phyloP scores from a whole-genome alignment of 2,113 vertebrate species.

The Chaenogobius annularis region DNA sequence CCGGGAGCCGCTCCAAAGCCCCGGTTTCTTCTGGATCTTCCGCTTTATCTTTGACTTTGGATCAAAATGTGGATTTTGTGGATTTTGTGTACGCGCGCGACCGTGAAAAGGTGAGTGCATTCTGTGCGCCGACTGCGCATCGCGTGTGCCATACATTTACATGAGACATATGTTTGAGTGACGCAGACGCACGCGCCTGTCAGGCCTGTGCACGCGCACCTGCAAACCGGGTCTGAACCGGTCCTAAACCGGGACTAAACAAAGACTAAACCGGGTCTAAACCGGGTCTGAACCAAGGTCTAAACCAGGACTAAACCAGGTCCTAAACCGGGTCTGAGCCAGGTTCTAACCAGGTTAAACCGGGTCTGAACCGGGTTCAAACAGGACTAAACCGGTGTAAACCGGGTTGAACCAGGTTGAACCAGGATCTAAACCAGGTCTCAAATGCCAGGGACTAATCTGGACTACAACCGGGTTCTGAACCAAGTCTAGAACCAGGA shows the following conservation, averaged over 20 bases:
- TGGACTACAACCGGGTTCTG: too few species aligned
- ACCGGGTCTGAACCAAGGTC: background rate
- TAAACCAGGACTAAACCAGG: background rate
- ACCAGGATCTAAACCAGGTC: background rate
- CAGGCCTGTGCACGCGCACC: background rate
- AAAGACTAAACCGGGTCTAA: too few species aligned
- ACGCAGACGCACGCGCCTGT: background rate
- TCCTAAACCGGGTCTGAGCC: background rate
- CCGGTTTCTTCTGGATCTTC: background rate
- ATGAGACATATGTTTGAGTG: background rate
- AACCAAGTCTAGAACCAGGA: background rate
- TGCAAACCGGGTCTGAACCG: background rate
- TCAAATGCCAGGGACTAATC: too few species aligned
- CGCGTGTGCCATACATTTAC: background rate
- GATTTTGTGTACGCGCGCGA: background rate
- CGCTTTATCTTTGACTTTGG: background rate
- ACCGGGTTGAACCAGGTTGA: too few species aligned
- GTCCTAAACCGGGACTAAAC: background rate
- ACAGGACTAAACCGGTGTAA: too few species aligned
- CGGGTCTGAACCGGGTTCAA: background rate
- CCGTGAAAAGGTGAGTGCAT: background rate
- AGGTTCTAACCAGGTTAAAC: background rate
- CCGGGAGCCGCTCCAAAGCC: background rate
- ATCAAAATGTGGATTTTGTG: background rate
- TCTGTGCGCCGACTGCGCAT: background rate